Conservation (phyloP, 2,888 invertebrate species). For the Aphodius granarius region DNA sequence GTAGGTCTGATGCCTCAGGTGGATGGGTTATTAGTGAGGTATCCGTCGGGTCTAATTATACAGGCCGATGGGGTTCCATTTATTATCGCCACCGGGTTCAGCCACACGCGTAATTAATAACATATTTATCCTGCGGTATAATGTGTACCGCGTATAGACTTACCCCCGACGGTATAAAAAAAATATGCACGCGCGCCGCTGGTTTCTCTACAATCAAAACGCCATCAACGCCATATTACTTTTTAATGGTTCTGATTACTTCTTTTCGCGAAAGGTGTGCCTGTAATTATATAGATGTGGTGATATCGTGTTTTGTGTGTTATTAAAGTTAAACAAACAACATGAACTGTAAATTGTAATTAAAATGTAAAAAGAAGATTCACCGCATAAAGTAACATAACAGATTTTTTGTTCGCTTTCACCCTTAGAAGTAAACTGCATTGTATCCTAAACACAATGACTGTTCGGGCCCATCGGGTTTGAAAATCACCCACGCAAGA, state of each 20-base stretch:
- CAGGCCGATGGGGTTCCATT: slow-evolving; percentile 37
- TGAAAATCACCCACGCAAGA: slow-evolving; percentile 37
- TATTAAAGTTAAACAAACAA: too few species aligned
- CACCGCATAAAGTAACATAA: background rate
- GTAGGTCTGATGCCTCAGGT: slow-evolving; percentile 33
- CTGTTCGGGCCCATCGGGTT: background rate
- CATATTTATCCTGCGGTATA: slow-evolving; percentile 41
- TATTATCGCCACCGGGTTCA: slow-evolving; percentile 42
- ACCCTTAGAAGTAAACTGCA: background rate
- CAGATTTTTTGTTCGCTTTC: background rate
- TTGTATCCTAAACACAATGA: background rate
- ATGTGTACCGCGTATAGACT: background rate
- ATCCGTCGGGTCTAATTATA: slow-evolving; percentile 40
- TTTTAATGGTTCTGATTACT: background rate
- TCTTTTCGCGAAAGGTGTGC: background rate
- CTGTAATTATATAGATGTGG: background rate
- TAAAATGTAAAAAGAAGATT: too few species aligned
- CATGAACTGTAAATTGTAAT: too few species aligned
- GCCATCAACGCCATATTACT: background rate
- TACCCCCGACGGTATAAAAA: background rate
- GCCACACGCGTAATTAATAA: slow-evolving; percentile 43
- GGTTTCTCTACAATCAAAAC: background rate
- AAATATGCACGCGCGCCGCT: background rate
- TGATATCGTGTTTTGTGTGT: too few species aligned
- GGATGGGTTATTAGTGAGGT: slow-evolving; percentile 37